phyloP scores from a whole-genome alignment of 2,113 vertebrate species.

The Platysternon megacephalum region DNA sequence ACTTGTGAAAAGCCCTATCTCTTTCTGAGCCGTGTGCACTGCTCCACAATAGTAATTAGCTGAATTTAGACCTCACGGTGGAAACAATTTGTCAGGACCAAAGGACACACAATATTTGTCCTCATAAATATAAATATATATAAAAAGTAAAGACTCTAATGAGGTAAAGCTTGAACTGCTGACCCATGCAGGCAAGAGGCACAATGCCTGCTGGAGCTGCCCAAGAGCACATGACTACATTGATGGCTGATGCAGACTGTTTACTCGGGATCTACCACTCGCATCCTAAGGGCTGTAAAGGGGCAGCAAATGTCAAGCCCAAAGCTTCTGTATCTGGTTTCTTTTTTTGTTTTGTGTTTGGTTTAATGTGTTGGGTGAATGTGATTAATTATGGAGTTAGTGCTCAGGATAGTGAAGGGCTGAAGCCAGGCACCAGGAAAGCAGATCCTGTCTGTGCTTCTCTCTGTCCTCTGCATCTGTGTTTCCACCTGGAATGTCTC shows the following conservation, averaged over 20 bases:
- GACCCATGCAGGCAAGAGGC: neutral
- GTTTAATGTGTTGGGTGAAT: neutral
- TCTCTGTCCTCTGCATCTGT: neutral
- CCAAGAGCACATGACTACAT: accelerated
- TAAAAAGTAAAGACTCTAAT: neutral
- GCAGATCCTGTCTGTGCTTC: neutral
- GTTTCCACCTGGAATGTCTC: neutral
- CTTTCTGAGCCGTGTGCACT: neutral
- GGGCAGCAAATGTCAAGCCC: neutral
- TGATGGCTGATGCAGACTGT: neutral
- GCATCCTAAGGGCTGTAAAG: neutral
- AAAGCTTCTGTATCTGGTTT: neutral
- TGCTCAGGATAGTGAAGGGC: neutral
- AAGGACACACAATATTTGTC: neutral
- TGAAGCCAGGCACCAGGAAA: neutral
- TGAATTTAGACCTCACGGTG: neutral
- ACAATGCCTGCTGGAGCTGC: neutral
- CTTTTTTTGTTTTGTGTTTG: neutral
- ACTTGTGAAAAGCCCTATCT: neutral
- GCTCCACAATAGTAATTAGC: neutral
- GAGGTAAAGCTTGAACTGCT: neutral
- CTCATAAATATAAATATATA: neutral
- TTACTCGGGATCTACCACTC: neutral
- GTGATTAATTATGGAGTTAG: neutral
- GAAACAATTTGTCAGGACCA: neutral